Evolutionary conservation across 30 jellyfish, hydroid and myxozoan genomes (phyloP), one percentile per base, ranked within the genome.

Genomic region (Hydractinia symbiolongicarpus): DNA sequence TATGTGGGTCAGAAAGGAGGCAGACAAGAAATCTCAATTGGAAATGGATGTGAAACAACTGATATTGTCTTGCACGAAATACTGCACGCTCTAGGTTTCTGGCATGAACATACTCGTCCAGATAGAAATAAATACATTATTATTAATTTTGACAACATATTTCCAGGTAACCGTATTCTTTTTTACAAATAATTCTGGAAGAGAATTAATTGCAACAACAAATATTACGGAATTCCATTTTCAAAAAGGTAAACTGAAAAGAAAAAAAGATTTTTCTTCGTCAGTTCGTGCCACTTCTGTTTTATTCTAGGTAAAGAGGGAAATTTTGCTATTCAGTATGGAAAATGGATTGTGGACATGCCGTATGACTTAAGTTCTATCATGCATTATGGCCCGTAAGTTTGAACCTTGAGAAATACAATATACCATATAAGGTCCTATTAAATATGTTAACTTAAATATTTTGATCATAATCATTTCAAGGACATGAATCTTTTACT

Each of bases 331-430:
- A 64, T 64, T 64, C 74, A 64, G 19, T 64, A 44, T 13, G 74
- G 40, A 6, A 64, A 44, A 64, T n/a, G 52, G 40, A 64, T 13
- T 7, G 9, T 64, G 74, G 6, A 51, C 40, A n/a, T 64, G 19
- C 74, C 74, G 7, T 64, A 64, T 13, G 74, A 64, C 40, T 64
- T 64, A 8, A 64, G 40, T 44, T 64, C 74, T 13, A 7, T 64
- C 19, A n/a, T 64, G 40, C 74, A 64, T 13, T 64, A 64, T 13
- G 74, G 74, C 74, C 74, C 74, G 74, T 64, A 64, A 64, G 16
- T 30, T 30, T 30, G 44, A 30, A 30, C 44, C 44, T 30, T 0
- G 44, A 30, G 44, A 30, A 30, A 30, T 30, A 30, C 2, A 2
- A 30, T 30, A 30, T 2, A 30, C 2, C 44, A 30, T 30, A 30